These are phyloP conservation scores for Fistularia tabacaria DNA, from an alignment of 2,797 vertebrate species.

Conservation along the genomic window DNA sequence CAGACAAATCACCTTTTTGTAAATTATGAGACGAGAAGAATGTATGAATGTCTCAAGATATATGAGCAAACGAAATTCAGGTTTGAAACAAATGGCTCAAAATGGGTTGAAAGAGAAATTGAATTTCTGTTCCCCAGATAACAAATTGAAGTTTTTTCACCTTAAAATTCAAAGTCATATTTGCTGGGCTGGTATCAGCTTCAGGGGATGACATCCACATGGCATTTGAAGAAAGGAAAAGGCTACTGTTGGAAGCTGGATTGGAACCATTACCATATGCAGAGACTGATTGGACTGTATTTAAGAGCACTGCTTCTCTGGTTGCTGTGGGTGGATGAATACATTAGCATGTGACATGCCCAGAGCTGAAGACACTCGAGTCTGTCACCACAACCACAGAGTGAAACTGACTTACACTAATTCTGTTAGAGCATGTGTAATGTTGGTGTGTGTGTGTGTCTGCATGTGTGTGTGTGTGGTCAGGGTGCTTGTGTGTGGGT, in stretches of 20 bases:
- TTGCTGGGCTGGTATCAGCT: constrained; percentile 29
- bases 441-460: constrained; percentile 31
- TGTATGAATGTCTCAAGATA: constrained; percentile 26
- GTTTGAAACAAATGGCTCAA: constrained; percentile 30
- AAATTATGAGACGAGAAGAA: not conserved
- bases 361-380: constrained; percentile 48
- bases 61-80: constrained; percentile 32
- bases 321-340: constrained; percentile 65
- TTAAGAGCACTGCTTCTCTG: constrained; percentile 54
- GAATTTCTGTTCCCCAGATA: too few relatives aligned
- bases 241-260: constrained; percentile 49
- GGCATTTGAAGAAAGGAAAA: constrained; percentile 43
- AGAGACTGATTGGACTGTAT: constrained; percentile 64
- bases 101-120: too few relatives aligned
- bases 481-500: constrained; percentile 26
- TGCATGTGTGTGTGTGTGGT: constrained; percentile 11
- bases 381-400: constrained; percentile 47
- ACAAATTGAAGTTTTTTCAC: constrained; percentile 21
- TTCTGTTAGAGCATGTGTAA: constrained; percentile 45
- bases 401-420: constrained; percentile 42
- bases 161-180: constrained; percentile 29
- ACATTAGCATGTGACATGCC: constrained; percentile 63
- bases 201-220: constrained; percentile 47
- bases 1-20: too few relatives aligned
- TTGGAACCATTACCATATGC: constrained; percentile 51